A percentile compares a stretch with the other conserved stretches of the same genome.
phyloP scores from a whole-genome alignment of 2,797 vertebrate genomes.

The Crenichthys baileyi region DNA sequence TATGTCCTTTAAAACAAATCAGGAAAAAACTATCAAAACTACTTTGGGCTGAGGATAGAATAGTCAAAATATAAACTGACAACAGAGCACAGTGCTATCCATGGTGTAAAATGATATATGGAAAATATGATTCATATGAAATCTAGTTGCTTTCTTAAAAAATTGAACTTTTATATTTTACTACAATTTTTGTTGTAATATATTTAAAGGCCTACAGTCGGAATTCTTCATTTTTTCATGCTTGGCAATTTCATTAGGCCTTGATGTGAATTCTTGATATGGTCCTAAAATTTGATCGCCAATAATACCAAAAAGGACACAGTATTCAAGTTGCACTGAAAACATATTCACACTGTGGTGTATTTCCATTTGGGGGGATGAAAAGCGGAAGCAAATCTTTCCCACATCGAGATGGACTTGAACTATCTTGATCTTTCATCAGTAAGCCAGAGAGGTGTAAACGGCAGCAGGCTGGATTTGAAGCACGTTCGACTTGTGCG shows the following conservation, averaged over 20 bases:
- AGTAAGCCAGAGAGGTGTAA: constrained; percentile 30
- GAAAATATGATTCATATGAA: background rate
- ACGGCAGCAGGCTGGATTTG: constrained; percentile 55
- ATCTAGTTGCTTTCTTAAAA: background rate
- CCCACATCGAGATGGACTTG: constrained; percentile 39
- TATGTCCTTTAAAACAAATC: background rate
- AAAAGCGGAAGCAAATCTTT: background rate
- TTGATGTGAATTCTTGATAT: background rate
- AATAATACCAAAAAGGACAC: background rate
- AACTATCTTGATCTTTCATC: constrained; percentile 45
- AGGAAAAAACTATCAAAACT: background rate
- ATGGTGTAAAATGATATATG: background rate
- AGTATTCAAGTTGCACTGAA: background rate
- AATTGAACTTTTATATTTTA: background rate
- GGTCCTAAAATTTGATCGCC: background rate
- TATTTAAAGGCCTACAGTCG: background rate
- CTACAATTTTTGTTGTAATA: background rate
- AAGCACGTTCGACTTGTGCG: constrained; percentile 24
- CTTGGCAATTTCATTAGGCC: background rate
- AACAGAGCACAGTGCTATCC: background rate
- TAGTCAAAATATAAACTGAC: background rate
- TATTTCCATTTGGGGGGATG: background rate
- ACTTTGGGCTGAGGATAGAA: background rate
- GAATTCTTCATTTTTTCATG: background rate
- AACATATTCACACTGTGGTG: constrained; percentile 11